Base-by-base conservation (phyloP, 2,888 invertebrate species). In the Tuberolachnus salignus region DNA sequence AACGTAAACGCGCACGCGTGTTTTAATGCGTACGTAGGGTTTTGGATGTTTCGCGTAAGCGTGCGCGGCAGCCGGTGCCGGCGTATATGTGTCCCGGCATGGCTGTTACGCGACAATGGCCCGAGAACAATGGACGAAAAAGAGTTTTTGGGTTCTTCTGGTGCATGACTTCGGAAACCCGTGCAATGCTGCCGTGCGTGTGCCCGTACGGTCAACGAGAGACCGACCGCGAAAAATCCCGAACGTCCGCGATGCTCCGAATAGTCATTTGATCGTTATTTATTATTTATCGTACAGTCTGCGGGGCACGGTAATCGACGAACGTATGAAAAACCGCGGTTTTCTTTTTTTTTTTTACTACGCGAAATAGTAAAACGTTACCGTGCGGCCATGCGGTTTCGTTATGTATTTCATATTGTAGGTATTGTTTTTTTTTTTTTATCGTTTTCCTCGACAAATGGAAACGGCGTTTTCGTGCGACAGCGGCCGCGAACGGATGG, bases 221-320 rank as follows among this genome's bases (percentile, higher is more conserved):
- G 23, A 44, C 2, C 16, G 10, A 9, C n/a, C 49, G 49, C 49
- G 10, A 57, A 11, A n/a, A 3, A 13, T 51, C 19, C 26, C n/a
- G 10, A 26, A 49, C 16, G 6, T 34, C 26, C 9, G 8, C 14
- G 70, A 46, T 19, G 59, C 23, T n/a, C 49, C 26, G n/a, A 44
- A 46, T 46, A 23, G 16, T 70, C 4, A 59, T 71, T 26, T 57
- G 57, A 46, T 70, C 42, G 11, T 69, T 16, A 34, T 66, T 66
- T 70, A 23, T 59, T 13, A 26, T 49, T 59, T 21, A 57, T 55
- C 42, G 44, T 70, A n/a, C 42, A 23, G 23, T 26, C 16, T 8
- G n/a, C 44, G 26, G 16, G 57, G 44, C 44, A 46, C 16, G 57
- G 44, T 11, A 46, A 44, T 11, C 16, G 57, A 26, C 13, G 23